Base-by-base conservation (phyloP, 2,113 vertebrate genomes). In the Ceyx margarethae region DNA sequence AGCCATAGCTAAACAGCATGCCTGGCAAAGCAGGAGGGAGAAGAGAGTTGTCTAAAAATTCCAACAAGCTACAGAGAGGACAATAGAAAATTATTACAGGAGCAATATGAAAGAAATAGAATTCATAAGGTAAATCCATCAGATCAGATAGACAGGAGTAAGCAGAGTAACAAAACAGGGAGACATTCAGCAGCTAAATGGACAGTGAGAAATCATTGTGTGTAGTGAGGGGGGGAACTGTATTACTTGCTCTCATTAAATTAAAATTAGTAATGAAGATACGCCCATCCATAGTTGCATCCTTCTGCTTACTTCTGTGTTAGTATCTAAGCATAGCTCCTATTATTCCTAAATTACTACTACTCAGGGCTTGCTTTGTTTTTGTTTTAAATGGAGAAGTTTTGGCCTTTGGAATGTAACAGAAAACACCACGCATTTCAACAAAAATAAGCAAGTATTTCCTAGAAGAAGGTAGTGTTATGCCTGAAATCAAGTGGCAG, bases 21-120 rank as follows among this genome's bases (percentile, higher is more conserved):
- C 88, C 81, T 79, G 86, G 92, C 91, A 95, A 94, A 85, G 84
- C 74, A 76, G 91, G 78, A 81, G 86, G 86, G 90, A 84, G 60
- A 72, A 31, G 42, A 88, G 73, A 82, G 75, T 5, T 16, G 81
- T 21, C 28, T 73, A n/a, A 56, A 87, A 86, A 74, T 89, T 91
- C 71, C 33, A 92, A 62, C 45, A n/a, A 89, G 67, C 54, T 74
- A 48, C 56, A 62, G 46, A 79, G 50, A 81, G 33, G 54, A 77
- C 71, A 89, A 78, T 29, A 76, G 78, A 73, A 75, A 93, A 87
- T 81, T 35, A 79, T 79, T 76, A 69, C 11, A n/a, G 67, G 71
- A 79, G 37, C n/a, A 51, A 73, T 80, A 71, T 46, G 65, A 95
- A 90, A 92, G 40, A 82, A 73, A 68, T 51, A 79, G 66, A 68